These are phyloP conservation scores for Clytia hemisphaerica DNA, from an alignment of 30 jellyfish, hydroid and myxozoan genomes.

Conservation along the genomic window DNA sequence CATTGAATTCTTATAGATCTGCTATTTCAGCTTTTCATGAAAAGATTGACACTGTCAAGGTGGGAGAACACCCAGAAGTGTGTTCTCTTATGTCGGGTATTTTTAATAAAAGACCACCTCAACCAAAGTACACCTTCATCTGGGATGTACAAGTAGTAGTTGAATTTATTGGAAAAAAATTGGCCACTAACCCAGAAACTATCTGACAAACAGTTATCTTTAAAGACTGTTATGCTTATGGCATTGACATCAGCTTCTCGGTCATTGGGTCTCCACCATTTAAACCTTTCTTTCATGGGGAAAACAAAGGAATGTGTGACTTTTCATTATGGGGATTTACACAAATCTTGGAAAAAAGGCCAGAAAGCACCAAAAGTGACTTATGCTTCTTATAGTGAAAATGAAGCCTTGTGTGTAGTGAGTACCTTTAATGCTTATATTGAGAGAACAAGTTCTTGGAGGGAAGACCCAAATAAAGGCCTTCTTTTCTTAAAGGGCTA, in stretches of 20 bases:
- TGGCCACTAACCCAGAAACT: not conserved
- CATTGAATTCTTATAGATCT: constrained; percentile 1
- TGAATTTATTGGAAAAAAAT: not conserved
- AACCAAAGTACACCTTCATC: not conserved
- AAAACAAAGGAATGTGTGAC: not conserved
- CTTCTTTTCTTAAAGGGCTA: too few relatives aligned
- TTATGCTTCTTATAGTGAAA: not conserved
- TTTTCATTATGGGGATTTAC: too few relatives aligned
- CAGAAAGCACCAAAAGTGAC: not conserved
- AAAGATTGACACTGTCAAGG: not conserved
- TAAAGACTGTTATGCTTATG: not conserved
- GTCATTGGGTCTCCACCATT: not conserved
- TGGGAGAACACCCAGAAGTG: constrained; percentile 16
- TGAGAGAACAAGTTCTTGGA: constrained; percentile 1
- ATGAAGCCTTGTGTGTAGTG: not conserved
- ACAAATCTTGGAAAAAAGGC: not conserved
- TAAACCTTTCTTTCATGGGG: not conserved
- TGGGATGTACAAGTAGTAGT: constrained; percentile 20
- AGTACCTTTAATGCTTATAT: too few relatives aligned
- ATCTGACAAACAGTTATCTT: not conserved
- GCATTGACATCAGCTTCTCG: constrained; percentile 5
- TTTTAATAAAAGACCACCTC: constrained; percentile 25
- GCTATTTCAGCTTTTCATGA: constrained; percentile 10
- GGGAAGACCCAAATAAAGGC: not conserved
- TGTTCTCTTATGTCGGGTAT: constrained; percentile 5